phyloP scores from a whole-genome alignment of 2,113 vertebrate genomes.

The Platysternon megacephalum region DNA sequence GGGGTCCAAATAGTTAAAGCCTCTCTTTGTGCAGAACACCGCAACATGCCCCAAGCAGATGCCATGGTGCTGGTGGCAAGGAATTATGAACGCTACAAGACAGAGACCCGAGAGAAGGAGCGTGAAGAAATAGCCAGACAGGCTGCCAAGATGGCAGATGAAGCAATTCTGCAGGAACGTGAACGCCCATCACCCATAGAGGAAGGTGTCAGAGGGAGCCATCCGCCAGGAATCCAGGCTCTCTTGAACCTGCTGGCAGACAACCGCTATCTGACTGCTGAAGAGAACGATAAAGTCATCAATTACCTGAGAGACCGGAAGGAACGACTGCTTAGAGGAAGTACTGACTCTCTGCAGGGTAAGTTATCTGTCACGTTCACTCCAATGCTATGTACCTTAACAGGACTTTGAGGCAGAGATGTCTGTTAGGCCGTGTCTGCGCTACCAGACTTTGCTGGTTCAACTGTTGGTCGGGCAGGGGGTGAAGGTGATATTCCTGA shows the following conservation, averaged over 20 bases:
- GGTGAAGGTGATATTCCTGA: not conserved
- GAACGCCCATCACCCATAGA: constrained; percentile 81
- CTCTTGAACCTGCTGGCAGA: constrained; percentile 85
- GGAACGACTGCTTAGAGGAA: constrained; percentile 84
- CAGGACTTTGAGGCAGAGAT: not conserved
- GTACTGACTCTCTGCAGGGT: constrained; percentile 85
- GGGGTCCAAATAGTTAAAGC: not conserved
- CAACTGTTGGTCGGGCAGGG: no score
- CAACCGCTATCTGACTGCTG: constrained; percentile 89
- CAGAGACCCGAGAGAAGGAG: constrained; percentile 93
- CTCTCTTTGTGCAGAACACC: constrained; percentile 84
- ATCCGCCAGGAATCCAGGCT: constrained; percentile 80
- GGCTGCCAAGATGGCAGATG: constrained; percentile 97
- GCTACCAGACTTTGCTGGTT: not conserved
- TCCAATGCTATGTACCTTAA: not conserved
- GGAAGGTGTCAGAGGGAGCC: constrained; percentile 74
- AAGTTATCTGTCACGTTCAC: constrained; percentile 27
- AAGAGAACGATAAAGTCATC: constrained; percentile 91
- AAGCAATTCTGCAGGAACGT: constrained; percentile 90
- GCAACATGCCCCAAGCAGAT: constrained; percentile 98
- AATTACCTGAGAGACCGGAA: constrained; percentile 92
- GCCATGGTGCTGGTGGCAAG: constrained; percentile 96
- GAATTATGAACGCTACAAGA: constrained; percentile 93
- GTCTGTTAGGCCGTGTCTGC: not conserved
- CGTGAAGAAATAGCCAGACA: constrained; percentile 93